Evolutionary conservation across 2,797 vertebrate genomes (phyloP).

Genomic region (Paedocypris micromegethes): DNA sequence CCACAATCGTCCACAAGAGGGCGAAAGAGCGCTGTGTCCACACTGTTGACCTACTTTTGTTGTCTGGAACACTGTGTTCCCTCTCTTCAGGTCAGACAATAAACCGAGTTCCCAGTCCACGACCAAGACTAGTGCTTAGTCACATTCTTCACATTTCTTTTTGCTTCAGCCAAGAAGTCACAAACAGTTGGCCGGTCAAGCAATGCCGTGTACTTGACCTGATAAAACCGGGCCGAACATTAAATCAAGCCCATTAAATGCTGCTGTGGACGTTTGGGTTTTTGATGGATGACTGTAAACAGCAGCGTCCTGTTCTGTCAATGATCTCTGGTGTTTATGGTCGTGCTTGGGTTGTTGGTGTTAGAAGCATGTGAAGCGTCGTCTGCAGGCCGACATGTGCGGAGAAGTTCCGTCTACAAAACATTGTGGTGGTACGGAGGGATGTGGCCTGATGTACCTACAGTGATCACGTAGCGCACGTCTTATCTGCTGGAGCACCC

Average conservation of each 20-base stretch:
- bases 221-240: background rate
- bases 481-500: slow-evolving; percentile 19
- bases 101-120: slow-evolving; percentile 53
- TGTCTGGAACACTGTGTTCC: slow-evolving; percentile 74
- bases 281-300: slow-evolving; percentile 3
- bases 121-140: slow-evolving; percentile 43
- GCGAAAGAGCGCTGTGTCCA: slow-evolving; percentile 57
- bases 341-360: background rate
- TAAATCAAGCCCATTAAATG: background rate
- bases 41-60: slow-evolving; percentile 67
- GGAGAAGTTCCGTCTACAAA: slow-evolving; percentile 15
- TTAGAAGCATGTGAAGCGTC: background rate
- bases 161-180: background rate
- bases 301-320: background rate
- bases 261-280: slow-evolving; percentile 6
- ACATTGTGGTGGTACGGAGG: slow-evolving; percentile 21
- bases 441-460: slow-evolving; percentile 26
- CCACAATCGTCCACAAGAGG: slow-evolving; percentile 60
- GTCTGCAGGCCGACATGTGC: background rate
- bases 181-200: slow-evolving; percentile 1
- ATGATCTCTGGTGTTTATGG: slow-evolving; percentile 10
- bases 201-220: slow-evolving; percentile 3
- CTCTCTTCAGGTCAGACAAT: slow-evolving; percentile 59
- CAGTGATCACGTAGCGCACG: slow-evolving; percentile 1
- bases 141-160: slow-evolving; percentile 33